These are phyloP conservation scores for Lasioglossum albipes DNA, from an alignment of 1,140 invertebrate genomes.

Conservation along the genomic window DNA sequence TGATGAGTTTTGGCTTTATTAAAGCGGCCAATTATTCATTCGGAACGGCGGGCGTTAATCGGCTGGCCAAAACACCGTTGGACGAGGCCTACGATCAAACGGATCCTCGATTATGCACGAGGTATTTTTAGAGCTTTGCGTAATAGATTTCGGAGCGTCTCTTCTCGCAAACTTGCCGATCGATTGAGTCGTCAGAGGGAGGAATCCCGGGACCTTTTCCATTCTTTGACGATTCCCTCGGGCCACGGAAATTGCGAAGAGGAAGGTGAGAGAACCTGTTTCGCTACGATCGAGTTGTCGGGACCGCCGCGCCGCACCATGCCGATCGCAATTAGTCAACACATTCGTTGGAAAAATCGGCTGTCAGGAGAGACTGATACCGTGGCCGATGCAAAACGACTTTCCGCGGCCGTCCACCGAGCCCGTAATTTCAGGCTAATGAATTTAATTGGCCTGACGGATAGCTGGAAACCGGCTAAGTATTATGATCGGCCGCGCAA, in stretches of 20 bases:
- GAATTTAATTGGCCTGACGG: constrained; percentile 45
- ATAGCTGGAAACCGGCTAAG: constrained; percentile 29
- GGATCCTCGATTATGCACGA: constrained; percentile 20
- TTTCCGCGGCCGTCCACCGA: constrained; percentile 6
- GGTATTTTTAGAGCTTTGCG: constrained; percentile 21
- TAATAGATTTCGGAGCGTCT: constrained; percentile 5
- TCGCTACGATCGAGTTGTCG: not conserved
- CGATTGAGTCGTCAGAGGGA: not conserved
- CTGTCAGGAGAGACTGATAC: not conserved
- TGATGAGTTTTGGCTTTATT: constrained; percentile 37
- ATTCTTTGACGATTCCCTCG: not conserved
- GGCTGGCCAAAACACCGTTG: not conserved
- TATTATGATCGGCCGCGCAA: constrained; percentile 19
- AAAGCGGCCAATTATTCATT: constrained; percentile 37
- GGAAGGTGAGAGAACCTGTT: not conserved
- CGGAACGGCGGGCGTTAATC: constrained; percentile 37
- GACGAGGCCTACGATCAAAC: constrained; percentile 25
- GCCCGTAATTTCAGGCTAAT: constrained; percentile 41
- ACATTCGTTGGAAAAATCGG: not conserved
- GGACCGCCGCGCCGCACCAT: no score
- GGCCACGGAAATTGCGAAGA: no score
- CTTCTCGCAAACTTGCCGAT: not conserved
- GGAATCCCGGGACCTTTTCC: no score
- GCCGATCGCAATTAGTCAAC: constrained; percentile 3
- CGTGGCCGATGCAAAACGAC: constrained; percentile 2